Evolutionary conservation across 2,797 vertebrate genomes (phyloP).

Genomic region (Neosilurus hyrtlii): DNA sequence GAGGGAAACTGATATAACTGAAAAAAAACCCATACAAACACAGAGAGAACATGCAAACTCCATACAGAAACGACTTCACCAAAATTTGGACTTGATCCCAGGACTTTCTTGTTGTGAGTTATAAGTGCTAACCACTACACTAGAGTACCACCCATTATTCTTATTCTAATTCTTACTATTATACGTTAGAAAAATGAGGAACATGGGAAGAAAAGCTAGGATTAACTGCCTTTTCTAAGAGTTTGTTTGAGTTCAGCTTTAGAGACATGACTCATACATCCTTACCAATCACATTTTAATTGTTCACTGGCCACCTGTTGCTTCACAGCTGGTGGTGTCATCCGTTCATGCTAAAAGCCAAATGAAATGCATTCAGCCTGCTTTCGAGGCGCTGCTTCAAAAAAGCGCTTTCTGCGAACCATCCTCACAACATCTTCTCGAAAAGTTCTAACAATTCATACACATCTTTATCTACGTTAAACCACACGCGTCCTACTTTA

Average conservation of each 20-base stretch:
- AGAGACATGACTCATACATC: constrained; percentile 54
- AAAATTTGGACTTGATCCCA: no score
- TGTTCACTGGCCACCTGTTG: constrained; percentile 56
- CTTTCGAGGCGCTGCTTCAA: constrained; percentile 43
- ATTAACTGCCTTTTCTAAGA: constrained; percentile 39
- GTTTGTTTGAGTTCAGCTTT: constrained; percentile 48
- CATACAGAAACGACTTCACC: no score
- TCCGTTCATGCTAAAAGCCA: constrained; percentile 48
- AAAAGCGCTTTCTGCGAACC: constrained; percentile 37
- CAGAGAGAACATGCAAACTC: no score
- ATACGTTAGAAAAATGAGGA: neutral
- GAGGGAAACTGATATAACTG: no score
- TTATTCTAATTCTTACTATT: neutral
- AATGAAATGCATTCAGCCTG: constrained; percentile 48
- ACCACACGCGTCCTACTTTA: constrained; percentile 20
- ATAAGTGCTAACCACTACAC: no score
- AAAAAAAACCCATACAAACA: no score
- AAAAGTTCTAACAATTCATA: neutral
- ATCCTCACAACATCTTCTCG: constrained; percentile 14
- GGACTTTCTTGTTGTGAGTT: no score
- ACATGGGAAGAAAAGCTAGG: neutral
- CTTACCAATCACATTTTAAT: constrained; percentile 55
- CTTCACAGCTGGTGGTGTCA: constrained; percentile 51
- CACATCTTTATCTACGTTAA: constrained; percentile 16
- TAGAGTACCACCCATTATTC: no score